Conservation (phyloP, 2,113 vertebrate species). For the Tupaia tana region DNA sequence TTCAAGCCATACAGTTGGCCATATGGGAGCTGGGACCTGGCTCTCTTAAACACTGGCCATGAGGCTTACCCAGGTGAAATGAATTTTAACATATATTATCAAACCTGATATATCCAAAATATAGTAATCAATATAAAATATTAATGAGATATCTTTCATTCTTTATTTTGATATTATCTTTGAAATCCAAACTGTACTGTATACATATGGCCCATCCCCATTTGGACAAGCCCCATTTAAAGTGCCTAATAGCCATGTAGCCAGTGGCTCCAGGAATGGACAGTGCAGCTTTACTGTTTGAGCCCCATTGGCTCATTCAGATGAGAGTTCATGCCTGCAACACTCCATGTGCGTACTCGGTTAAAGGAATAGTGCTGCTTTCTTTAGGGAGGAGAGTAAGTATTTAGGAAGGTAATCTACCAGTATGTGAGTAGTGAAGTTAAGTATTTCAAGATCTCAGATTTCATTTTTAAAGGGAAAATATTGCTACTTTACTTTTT, state of each 20-base stretch:
- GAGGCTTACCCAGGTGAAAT: background rate
- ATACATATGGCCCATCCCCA: background rate
- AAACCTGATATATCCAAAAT: background rate
- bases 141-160: background rate
- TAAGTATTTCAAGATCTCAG: constrained; percentile 14
- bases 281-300: background rate
- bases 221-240: background rate
- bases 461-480: background rate
- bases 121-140: background rate
- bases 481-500: background rate
- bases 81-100: constrained; percentile 11
- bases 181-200: background rate
- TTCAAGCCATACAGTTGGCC: too few relatives aligned
- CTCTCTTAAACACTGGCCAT: too few relatives aligned
- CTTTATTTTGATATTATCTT: background rate
- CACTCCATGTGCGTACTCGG: background rate
- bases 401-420: background rate
- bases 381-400: background rate
- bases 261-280: background rate
- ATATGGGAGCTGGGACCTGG: too few relatives aligned
- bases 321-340: background rate
- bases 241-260: background rate
- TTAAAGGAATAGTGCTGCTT: background rate
- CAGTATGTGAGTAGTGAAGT: background rate
- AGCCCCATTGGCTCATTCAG: background rate